These are phyloP conservation scores for Tachystola acroxantha DNA, from an alignment of 2,888 invertebrate species.

Conservation along the genomic window DNA sequence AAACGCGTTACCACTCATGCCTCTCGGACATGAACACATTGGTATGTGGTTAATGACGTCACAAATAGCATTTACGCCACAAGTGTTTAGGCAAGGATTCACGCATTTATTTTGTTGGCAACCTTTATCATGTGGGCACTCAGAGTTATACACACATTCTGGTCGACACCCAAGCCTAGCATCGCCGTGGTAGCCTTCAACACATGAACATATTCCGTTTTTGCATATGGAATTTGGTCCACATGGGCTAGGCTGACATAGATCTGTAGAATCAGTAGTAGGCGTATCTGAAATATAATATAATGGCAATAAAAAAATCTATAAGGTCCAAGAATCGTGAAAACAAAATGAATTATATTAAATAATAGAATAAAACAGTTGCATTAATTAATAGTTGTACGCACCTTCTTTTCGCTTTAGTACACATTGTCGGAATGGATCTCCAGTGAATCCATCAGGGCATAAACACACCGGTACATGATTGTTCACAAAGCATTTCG, in stretches of 20 bases:
- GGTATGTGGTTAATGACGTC: slow-evolving; percentile 85
- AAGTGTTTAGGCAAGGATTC: slow-evolving; percentile 86
- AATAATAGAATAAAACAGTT: too few relatives aligned
- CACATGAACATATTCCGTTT: slow-evolving; percentile 79
- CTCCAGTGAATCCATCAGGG: slow-evolving; percentile 80
- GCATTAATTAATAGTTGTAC: slow-evolving; percentile 1
- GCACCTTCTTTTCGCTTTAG: slow-evolving; percentile 71
- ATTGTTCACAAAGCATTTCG: slow-evolving; percentile 83
- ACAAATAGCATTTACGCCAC: slow-evolving; percentile 84
- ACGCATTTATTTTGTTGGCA: slow-evolving; percentile 83
- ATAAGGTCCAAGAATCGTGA: too few relatives aligned
- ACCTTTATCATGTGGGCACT: slow-evolving; percentile 81
- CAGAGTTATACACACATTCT: slow-evolving; percentile 83
- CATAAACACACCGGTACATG: slow-evolving; percentile 87
- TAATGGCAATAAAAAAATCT: too few relatives aligned
- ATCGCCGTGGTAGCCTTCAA: slow-evolving; percentile 80
- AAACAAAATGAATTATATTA: too few relatives aligned
- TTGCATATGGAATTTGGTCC: slow-evolving; percentile 80
- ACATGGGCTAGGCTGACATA: slow-evolving; percentile 81
- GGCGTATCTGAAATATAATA: slow-evolving; percentile 7
- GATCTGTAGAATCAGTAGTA: slow-evolving; percentile 40
- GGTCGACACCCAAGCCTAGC: slow-evolving; percentile 83
- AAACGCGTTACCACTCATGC: slow-evolving; percentile 83
- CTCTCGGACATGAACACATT: slow-evolving; percentile 83
- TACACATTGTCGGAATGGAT: slow-evolving; percentile 83